Base-by-base conservation (phyloP, 2,888 invertebrate species). In the Argynnis bischoffii region DNA sequence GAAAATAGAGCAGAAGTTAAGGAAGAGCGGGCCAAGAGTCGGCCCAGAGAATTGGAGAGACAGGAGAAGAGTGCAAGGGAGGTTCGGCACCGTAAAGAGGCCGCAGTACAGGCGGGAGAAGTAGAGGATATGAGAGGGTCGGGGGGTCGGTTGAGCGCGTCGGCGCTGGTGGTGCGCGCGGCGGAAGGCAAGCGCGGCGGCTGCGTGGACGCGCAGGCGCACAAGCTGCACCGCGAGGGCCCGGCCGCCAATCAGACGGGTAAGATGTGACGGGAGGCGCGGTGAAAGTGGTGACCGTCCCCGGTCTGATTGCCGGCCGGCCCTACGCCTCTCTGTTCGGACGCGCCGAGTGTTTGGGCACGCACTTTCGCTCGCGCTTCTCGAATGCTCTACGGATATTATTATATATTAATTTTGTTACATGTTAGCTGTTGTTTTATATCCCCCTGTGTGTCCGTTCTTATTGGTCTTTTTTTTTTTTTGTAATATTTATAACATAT, bases 181-280 rank as follows among this genome's bases (percentile, higher is more conserved):
- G 78, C 83, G 86, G 78, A 76, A 73, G 85, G 88, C 86, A 89
- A 89, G 79, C 67, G 72, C 63, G 67, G 67, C 75, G 90, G 79
- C 80, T 85, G 89, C 85, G 86, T 89, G 55, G 94, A 94, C 79
- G 94, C 94, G 78, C 69, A 70, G 70, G 94, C 95, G 70, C 85
- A 93, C 81, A 94, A 94, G 78, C 84, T 90, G 87, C 84, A 78
- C 86, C 72, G 74, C 76, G 91, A 80, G 86, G 86, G 86, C 82
- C 86, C 89, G 85, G 86, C 90, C 92, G 89, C 86, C 92, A 88
- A 90, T 91, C 93, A 91, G 91, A 93, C 93, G 93, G 94, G 94
- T 94, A 94, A 93, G 93, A 76, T 72, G 79, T 78, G 79, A 81
- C 81, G 81, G 85, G 79, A 66, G 82, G 80, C 81, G 87, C 85